Percentiles rank a stretch among this genome's conserved stretches.
Conservation (phyloP, 2,113 vertebrate genomes). For the Axis porcinus region DNA sequence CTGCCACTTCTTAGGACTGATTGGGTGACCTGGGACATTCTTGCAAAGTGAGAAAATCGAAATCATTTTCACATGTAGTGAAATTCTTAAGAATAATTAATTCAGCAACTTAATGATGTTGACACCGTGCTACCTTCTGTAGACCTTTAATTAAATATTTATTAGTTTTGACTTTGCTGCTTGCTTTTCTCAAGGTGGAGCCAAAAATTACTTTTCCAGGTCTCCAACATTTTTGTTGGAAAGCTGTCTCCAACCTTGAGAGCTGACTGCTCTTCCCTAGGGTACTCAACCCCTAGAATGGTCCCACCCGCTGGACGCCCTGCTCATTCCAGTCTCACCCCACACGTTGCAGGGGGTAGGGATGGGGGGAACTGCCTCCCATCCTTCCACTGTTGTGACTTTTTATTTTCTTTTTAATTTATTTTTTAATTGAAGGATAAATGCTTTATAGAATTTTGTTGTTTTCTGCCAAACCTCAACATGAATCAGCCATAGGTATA, state of each 20-base stretch:
- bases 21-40: conserved; percentile 20
- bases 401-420: not conserved
- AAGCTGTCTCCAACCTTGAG: not conserved
- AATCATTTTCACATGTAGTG: conserved; percentile 40
- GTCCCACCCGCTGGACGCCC: not conserved
- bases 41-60: conserved; percentile 58
- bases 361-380: rapidly evolving
- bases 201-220: conserved; percentile 34
- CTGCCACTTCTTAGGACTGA: conserved; percentile 23
- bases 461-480: not conserved
- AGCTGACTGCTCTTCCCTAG: not conserved
- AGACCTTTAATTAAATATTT: conserved; percentile 62
- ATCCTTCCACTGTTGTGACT: not conserved
- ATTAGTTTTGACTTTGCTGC: conserved; percentile 52
- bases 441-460: not conserved
- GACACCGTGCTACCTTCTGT: conserved; percentile 37
- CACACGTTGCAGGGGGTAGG: no score
- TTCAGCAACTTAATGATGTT: conserved; percentile 50
- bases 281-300: rapidly evolving
- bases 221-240: conserved; percentile 49
- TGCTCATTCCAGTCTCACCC: not conserved
- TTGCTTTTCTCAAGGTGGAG: conserved; percentile 28
- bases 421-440: not conserved
- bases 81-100: conserved; percentile 48
- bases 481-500: not conserved